Percentiles rank a stretch among this genome's conserved stretches.
These are phyloP conservation scores for Pocillopora grandis DNA, from an alignment of 92 coral and sea anemone genomes.

Conservation along the genomic window DNA sequence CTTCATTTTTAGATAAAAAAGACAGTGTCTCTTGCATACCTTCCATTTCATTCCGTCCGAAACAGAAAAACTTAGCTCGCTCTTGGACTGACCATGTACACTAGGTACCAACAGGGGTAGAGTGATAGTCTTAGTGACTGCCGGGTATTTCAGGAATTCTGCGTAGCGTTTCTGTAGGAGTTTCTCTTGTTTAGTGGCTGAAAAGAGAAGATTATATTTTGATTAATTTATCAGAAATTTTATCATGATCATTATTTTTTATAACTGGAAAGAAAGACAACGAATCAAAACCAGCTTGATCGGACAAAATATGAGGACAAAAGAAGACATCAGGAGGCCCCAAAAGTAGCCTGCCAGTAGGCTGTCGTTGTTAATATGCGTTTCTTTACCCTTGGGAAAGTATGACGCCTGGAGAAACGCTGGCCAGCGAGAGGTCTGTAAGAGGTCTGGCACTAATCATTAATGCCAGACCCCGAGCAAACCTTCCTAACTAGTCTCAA, in stretches of 20 bases:
- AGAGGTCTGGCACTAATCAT: no score
- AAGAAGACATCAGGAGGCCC: neutral
- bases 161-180: conserved; percentile 80
- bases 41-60: conserved; percentile 97
- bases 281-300: no score
- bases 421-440: no score
- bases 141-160: conserved; percentile 82
- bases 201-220: neutral
- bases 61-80: conserved; percentile 82
- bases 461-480: no score
- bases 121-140: conserved; percentile 68
- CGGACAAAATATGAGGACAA: no score
- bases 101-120: conserved; percentile 72
- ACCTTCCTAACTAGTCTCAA: no score
- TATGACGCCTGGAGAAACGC: no score
- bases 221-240: neutral
- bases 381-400: no score
- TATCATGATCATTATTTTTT: no score
- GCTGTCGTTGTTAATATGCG: neutral
- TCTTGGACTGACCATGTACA: conserved; percentile 75
- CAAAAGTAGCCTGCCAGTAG: neutral
- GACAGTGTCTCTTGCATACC: conserved; percentile 29
- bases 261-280: no score
- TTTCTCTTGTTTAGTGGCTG: conserved; percentile 92
- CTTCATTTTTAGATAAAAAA: no score